phyloP scores from a whole-genome alignment of 2,888 invertebrate genomes.

The Aphodius sticticus region DNA sequence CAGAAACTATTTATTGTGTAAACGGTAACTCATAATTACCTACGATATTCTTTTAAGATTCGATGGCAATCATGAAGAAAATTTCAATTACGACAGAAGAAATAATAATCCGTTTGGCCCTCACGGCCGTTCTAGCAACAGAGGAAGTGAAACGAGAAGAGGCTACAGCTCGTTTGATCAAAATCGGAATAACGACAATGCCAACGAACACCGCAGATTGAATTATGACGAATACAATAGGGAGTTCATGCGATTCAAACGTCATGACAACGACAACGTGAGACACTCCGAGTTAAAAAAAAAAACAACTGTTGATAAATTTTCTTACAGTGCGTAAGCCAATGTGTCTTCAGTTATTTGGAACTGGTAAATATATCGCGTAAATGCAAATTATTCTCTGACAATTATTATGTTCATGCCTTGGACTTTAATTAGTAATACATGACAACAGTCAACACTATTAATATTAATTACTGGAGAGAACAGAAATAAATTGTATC shows the following conservation, averaged over 20 bases:
- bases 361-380: slow-evolving; percentile 52
- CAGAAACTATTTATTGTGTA: too few relatives aligned
- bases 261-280: slow-evolving; percentile 29
- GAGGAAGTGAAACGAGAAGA: neutral
- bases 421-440: too few relatives aligned
- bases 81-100: neutral
- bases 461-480: too few relatives aligned
- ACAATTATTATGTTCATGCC: too few relatives aligned
- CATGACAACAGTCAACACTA: too few relatives aligned
- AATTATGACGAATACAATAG: slow-evolving; percentile 12
- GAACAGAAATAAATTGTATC: too few relatives aligned
- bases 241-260: slow-evolving; percentile 25
- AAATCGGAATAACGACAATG: neutral
- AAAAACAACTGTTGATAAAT: slow-evolving; percentile 18
- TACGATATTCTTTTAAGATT: neutral
- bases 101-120: neutral
- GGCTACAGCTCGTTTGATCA: neutral
- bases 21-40: too few relatives aligned
- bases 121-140: neutral
- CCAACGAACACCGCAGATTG: neutral
- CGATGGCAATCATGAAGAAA: neutral
- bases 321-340: slow-evolving; percentile 54
- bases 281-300: neutral
- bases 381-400: neutral
- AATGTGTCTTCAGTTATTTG: slow-evolving; percentile 57